A percentile compares a stretch with the other conserved stretches of the same genome.
These are phyloP conservation scores for Schlechtendalia chinensis DNA, from an alignment of 1,140 invertebrate genomes.

Conservation along the genomic window DNA sequence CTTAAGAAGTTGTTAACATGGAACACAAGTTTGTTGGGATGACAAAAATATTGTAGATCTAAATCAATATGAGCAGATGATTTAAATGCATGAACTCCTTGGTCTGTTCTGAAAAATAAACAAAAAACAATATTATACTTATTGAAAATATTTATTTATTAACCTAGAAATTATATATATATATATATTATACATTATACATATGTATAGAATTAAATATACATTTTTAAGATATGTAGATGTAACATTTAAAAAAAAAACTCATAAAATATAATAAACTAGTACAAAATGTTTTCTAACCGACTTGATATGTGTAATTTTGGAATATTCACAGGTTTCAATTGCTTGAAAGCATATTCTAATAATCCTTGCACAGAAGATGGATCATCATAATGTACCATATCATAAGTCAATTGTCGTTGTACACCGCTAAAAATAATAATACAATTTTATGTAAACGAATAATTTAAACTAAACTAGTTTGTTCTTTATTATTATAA, in stretches of 20 bases:
- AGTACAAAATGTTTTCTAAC: constrained; percentile 25
- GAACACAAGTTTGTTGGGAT: constrained; percentile 36
- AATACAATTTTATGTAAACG: background rate
- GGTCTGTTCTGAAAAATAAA: constrained; percentile 51
- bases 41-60: constrained; percentile 35
- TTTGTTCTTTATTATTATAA: no score
- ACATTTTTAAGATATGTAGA: no score
- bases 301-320: constrained; percentile 46
- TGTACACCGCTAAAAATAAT: constrained; percentile 50
- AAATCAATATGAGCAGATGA: constrained; percentile 52
- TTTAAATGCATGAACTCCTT: constrained; percentile 52
- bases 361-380: constrained; percentile 51
- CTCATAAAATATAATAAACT: background rate
- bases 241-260: background rate
- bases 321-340: constrained; percentile 49
- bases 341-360: constrained; percentile 48
- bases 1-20: constrained; percentile 50
- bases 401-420: constrained; percentile 50
- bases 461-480: no score
- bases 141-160: background rate
- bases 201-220: no score
- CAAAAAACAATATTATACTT: background rate
- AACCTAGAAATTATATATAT: background rate
- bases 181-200: no score
- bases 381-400: constrained; percentile 38